These are phyloP conservation scores for Saturnia pavonia DNA, from an alignment of 2,888 invertebrate species.

Conservation along the genomic window DNA sequence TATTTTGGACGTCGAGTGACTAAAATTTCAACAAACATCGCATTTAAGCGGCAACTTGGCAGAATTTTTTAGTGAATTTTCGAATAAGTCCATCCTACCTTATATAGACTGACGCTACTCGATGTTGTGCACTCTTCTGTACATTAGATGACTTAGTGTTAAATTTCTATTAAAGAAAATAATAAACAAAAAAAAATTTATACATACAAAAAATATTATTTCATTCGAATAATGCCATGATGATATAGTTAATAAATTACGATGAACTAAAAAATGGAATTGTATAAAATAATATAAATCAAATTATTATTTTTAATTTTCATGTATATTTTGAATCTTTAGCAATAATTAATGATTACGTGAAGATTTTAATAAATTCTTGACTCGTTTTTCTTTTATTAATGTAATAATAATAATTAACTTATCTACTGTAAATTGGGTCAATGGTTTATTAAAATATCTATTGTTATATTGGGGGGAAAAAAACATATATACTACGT, in stretches of 20 bases:
- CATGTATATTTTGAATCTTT: slow-evolving; percentile 73
- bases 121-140: slow-evolving; percentile 78
- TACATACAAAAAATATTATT: slow-evolving; percentile 10
- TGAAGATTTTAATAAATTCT: slow-evolving; percentile 73
- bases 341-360: slow-evolving; percentile 75
- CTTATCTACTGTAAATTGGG: slow-evolving; percentile 52
- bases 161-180: slow-evolving; percentile 46
- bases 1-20: neutral
- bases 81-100: slow-evolving; percentile 77
- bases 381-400: slow-evolving; percentile 56
- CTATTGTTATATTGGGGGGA: slow-evolving; percentile 35
- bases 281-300: slow-evolving; percentile 56
- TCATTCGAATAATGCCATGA: slow-evolving; percentile 36
- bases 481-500: slow-evolving; percentile 25
- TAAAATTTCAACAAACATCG: neutral
- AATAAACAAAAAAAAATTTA: slow-evolving; percentile 40
- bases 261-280: slow-evolving; percentile 58
- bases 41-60: neutral
- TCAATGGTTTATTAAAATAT: slow-evolving; percentile 74
- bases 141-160: slow-evolving; percentile 64
- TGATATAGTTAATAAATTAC: slow-evolving; percentile 2
- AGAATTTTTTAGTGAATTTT: slow-evolving; percentile 26
- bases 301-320: slow-evolving; percentile 44
- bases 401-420: slow-evolving; percentile 45
- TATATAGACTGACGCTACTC: slow-evolving; percentile 80